A percentile compares a stretch with the other conserved stretches of the same genome.
Conservation (phyloP, 2,797 vertebrate species). For the Sebastes nivosus region DNA sequence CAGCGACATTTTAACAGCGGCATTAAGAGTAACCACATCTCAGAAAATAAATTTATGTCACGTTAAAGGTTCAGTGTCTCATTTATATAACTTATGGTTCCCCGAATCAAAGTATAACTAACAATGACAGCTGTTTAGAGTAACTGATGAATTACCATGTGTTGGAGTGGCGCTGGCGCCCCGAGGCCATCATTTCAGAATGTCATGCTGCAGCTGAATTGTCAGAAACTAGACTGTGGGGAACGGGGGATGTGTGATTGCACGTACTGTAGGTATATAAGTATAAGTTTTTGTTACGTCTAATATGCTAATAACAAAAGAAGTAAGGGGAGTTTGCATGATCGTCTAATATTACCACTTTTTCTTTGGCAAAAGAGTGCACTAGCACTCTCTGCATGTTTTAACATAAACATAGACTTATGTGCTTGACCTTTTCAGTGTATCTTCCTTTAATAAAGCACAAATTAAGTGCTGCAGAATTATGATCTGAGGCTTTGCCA, state of each 20-base stretch:
- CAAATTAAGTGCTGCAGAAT: background rate
- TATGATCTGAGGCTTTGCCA: background rate
- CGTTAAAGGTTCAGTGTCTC: background rate
- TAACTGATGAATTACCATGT: conserved; percentile 33
- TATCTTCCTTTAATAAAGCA: background rate
- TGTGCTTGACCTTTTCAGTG: background rate
- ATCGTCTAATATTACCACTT: background rate
- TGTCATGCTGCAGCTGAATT: conserved; percentile 21
- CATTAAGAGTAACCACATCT: background rate
- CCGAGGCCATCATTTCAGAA: conserved; percentile 16
- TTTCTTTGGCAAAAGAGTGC: background rate
- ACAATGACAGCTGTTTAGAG: conserved; percentile 47
- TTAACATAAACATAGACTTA: background rate
- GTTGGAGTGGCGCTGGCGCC: conserved; percentile 1
- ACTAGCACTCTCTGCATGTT: background rate
- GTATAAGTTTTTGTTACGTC: background rate
- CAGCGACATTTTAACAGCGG: background rate
- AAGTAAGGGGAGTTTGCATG: background rate
- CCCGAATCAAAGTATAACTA: background rate
- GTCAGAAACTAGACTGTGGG: background rate
- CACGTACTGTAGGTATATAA: background rate
- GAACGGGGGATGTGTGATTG: background rate
- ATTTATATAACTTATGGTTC: background rate
- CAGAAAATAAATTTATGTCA: conserved; percentile 6
- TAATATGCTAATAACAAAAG: background rate